Evolutionary conservation across 1,140 invertebrate species (phyloP).

Genomic region (Neodiprion lecontei): DNA sequence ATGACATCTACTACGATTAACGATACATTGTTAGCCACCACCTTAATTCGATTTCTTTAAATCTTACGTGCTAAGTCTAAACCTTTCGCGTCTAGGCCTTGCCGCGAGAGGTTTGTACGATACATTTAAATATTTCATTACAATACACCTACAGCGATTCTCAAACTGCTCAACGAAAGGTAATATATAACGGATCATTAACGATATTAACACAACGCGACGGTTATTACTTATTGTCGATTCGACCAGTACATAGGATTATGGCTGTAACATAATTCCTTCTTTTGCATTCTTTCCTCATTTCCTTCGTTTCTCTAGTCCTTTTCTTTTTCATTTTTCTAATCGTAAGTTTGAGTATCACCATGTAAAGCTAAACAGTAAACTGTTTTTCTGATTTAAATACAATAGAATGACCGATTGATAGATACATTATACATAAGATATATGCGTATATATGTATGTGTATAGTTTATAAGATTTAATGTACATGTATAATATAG

Average conservation of each 20-base stretch:
- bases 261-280: neutral
- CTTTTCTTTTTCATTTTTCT: neutral
- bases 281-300: no score
- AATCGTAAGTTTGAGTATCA: slow-evolving; percentile 41
- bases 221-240: slow-evolving; percentile 1
- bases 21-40: slow-evolving; percentile 47
- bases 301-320: neutral
- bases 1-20: slow-evolving; percentile 51
- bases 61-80: slow-evolving; percentile 31
- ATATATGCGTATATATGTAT: slow-evolving; percentile 29
- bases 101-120: slow-evolving; percentile 29
- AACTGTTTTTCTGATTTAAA: slow-evolving; percentile 36
- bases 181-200: no score
- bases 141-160: slow-evolving; percentile 43
- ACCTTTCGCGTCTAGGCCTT: slow-evolving; percentile 43
- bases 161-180: slow-evolving; percentile 39
- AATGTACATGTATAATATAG: slow-evolving; percentile 50
- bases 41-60: slow-evolving; percentile 38
- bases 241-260: neutral
- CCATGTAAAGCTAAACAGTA: slow-evolving; percentile 41
- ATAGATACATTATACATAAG: slow-evolving; percentile 39
- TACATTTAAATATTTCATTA: slow-evolving; percentile 29
- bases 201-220: neutral
- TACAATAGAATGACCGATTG: slow-evolving; percentile 35
- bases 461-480: slow-evolving; percentile 39